Percentiles rank a stretch among this genome's conserved stretches.
Conservation (phyloP, 1,140 invertebrate species). For the Diplogasteroides magnus region DNA sequence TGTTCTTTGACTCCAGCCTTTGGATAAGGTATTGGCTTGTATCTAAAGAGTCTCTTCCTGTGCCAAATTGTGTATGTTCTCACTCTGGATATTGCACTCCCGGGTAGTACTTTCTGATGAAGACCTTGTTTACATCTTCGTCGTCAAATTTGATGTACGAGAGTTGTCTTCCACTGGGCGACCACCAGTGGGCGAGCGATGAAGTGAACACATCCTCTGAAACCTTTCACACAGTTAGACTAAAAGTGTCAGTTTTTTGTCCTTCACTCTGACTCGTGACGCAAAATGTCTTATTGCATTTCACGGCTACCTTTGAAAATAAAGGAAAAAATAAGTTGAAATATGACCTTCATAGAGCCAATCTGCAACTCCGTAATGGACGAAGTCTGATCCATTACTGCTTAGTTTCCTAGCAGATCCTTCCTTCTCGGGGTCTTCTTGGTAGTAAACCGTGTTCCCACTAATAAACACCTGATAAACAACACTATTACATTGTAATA, state of each 20-base stretch:
- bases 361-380: slow-evolving; percentile 37
- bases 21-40: slow-evolving; percentile 22
- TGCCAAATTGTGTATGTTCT: not conserved
- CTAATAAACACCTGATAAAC: slow-evolving; percentile 44
- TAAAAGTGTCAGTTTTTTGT: not conserved
- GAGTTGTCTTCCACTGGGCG: slow-evolving; percentile 12
- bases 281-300: not conserved
- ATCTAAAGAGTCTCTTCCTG: slow-evolving; percentile 5
- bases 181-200: slow-evolving; percentile 21
- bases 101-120: slow-evolving; percentile 13
- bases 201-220: slow-evolving; percentile 19
- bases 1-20: slow-evolving; percentile 36
- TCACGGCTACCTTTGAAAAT: not conserved
- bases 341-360: slow-evolving; percentile 55
- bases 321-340: slow-evolving; percentile 11
- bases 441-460: slow-evolving; percentile 50
- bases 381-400: slow-evolving; percentile 3
- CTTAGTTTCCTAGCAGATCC: slow-evolving; percentile 14
- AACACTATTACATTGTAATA: not conserved
- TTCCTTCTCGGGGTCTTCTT: slow-evolving; percentile 31
- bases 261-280: not conserved
- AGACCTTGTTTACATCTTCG: slow-evolving; percentile 18
- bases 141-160: slow-evolving; percentile 29
- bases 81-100: slow-evolving; percentile 16
- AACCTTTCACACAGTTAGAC: not conserved